Evolutionary conservation across 2,113 vertebrate species (phyloP), one percentile per base, ranked within the genome.

Genomic region (Chaenogobius annularis): DNA sequence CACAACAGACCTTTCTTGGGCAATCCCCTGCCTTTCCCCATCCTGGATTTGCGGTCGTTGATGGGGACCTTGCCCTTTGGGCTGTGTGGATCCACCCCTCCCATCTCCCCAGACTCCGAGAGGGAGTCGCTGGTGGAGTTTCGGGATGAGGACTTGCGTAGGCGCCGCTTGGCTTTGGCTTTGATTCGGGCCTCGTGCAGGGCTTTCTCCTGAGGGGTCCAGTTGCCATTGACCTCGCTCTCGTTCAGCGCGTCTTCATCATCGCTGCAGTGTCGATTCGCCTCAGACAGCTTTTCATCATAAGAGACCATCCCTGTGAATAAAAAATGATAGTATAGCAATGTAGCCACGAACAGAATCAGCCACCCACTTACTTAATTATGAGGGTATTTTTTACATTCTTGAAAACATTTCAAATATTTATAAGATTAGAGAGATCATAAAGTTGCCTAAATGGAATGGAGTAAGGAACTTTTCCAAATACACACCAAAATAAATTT

Each of bases 171-270:
- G 66, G 94, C 95, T 74, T 95, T 95, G 66, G 95, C 95, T 78
- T 94, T 95, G 55, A 95, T 84, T 10, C 93, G 89, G 0, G 95
- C 95, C 77, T 96, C 95, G 5, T 95, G 94, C 54, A 95, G 87
- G 0, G 94, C 91, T 70, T 96, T 95, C 87, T 96, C 95, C 86
- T 95, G 94, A 5, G 93, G 93, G 5, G 93, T 94, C 94, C 95
- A 94, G 77, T 93, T 85, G 0, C 87, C 93, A 0, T 93, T 87
- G 70, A 91, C 90, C 80, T 93, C 94, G 0, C 37, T 75, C 10
- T 93, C 94, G 0, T 83, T 89, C 70, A 93, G 81, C 15, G 3
- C 54, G 0, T 89, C 90, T 0, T 94, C 88, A 0, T 91, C 90
- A 0, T 88, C 91, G 0, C 78, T 89, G 72, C 87, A 89, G 20